Conservation (phyloP, 1,140 invertebrate species). For the Pachypsylla venusta region DNA sequence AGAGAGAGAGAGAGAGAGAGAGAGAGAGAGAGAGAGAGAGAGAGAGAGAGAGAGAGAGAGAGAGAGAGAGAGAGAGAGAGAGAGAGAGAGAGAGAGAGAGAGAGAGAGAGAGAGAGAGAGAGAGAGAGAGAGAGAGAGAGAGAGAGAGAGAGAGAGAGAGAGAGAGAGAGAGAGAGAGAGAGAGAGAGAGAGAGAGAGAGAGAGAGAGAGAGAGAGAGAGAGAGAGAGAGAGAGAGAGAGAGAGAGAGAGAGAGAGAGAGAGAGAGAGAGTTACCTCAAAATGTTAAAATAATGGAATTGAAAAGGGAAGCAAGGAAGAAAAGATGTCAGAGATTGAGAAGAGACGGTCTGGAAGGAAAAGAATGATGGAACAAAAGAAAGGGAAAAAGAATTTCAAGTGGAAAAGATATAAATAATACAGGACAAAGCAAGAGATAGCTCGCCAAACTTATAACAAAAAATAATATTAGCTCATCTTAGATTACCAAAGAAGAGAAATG, state of each 20-base stretch:
- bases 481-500: too few species aligned
- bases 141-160: neutral
- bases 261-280: too few species aligned
- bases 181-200: neutral
- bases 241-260: conserved; percentile 5
- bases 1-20: too few species aligned
- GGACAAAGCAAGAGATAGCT: conserved; percentile 6
- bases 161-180: neutral
- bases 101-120: neutral
- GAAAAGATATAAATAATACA: conserved; percentile 11
- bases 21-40: too few species aligned
- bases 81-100: neutral
- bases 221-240: conserved; percentile 16
- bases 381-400: conserved; percentile 5
- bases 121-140: conserved; percentile 12
- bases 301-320: too few species aligned
- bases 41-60: too few species aligned
- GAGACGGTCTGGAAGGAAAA: conserved; percentile 16
- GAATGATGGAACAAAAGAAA: neutral
- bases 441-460: conserved; percentile 15
- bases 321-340: too few species aligned
- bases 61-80: neutral
- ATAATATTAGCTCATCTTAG: too few species aligned
- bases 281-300: too few species aligned
- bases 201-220: conserved; percentile 10